phyloP scores from a whole-genome alignment of 2,113 vertebrate genomes.

The Cyprinodon brontotheroides region DNA sequence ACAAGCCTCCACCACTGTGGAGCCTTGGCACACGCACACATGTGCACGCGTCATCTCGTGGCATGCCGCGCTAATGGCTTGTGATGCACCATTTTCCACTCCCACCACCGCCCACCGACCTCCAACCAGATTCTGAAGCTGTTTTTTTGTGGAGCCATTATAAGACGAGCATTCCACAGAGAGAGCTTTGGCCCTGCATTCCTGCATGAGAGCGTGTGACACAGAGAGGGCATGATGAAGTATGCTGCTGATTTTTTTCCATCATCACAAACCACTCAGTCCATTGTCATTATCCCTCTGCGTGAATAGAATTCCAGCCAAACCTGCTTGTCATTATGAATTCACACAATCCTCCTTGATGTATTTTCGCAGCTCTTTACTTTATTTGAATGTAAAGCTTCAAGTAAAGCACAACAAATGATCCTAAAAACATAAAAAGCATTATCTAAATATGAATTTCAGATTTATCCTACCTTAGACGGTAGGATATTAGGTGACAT shows the following conservation, averaged over 20 bases:
- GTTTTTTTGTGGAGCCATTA: slow-evolving; percentile 45
- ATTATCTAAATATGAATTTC: not conserved
- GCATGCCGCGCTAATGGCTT: slow-evolving; percentile 72
- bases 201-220: slow-evolving; percentile 19
- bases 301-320: slow-evolving; percentile 20
- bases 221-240: slow-evolving; percentile 33
- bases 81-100: slow-evolving; percentile 40
- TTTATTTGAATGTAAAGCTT: not conserved
- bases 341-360: slow-evolving; percentile 2
- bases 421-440: not conserved
- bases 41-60: slow-evolving; percentile 61
- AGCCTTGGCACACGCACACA: slow-evolving; percentile 49
- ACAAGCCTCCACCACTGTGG: slow-evolving; percentile 64
- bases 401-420: not conserved
- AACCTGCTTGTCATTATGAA: slow-evolving; percentile 13
- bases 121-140: slow-evolving; percentile 7
- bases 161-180: slow-evolving; percentile 31
- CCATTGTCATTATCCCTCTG: slow-evolving; percentile 28
- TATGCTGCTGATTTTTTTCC: slow-evolving; percentile 4
- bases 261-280: slow-evolving; percentile 25
- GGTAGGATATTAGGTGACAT: not conserved
- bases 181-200: slow-evolving; percentile 33
- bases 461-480: not conserved
- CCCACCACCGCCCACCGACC: not conserved
- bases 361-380: not conserved